Percentiles rank a stretch among this genome's conserved stretches.
Evolutionary conservation across 1,140 invertebrate species (phyloP).

Genomic region (Latrodectus geometricus): DNA sequence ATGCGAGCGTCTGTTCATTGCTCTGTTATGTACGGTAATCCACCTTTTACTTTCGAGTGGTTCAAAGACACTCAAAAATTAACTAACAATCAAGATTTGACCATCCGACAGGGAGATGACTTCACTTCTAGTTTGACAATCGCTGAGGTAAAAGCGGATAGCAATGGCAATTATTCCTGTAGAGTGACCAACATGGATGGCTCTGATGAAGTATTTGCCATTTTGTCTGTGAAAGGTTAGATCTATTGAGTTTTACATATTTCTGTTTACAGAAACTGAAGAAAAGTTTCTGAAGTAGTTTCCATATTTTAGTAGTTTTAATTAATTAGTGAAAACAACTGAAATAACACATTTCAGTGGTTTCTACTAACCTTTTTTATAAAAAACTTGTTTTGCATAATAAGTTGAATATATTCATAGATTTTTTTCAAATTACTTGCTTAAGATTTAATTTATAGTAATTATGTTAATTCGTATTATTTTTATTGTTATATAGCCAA

Average conservation of each 20-base stretch:
- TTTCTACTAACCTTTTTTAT: too few species aligned
- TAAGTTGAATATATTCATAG: too few species aligned
- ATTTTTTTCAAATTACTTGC: too few species aligned
- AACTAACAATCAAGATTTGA: not conserved
- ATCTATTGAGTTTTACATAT: not conserved
- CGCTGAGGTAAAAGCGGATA: constrained; percentile 29
- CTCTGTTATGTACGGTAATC: constrained; percentile 61
- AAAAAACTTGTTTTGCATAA: too few species aligned
- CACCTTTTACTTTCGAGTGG: constrained; percentile 64
- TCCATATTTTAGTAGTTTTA: too few species aligned
- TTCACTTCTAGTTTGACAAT: constrained; percentile 67
- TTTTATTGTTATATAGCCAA: too few species aligned
- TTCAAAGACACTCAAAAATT: constrained; percentile 46
- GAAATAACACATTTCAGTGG: too few species aligned
- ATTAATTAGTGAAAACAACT: too few species aligned
- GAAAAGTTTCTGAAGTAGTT: too few species aligned
- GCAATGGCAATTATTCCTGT: constrained; percentile 64
- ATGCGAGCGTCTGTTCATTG: constrained; percentile 74
- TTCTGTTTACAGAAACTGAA: too few species aligned
- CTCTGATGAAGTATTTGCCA: constrained; percentile 24
- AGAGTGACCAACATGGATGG: constrained; percentile 54
- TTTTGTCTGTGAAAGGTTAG: constrained; percentile 38
- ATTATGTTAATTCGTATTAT: too few species aligned
- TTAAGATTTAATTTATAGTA: too few species aligned
- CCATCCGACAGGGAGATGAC: constrained; percentile 49